Base-by-base conservation (phyloP, 1,140 invertebrate species). In the Lordiphosa clarofinis region DNA sequence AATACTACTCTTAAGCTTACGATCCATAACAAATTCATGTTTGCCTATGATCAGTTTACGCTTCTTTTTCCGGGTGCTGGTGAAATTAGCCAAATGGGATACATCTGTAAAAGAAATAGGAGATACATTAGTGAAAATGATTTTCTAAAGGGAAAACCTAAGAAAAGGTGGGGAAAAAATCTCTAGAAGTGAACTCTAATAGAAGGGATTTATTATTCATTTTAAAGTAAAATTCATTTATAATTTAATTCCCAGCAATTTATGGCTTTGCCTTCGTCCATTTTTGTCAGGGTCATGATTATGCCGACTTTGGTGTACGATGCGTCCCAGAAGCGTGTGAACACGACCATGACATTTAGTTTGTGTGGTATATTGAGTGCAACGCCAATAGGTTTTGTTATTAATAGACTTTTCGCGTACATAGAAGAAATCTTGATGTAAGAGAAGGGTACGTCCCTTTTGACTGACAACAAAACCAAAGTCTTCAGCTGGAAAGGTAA, bases 371-470 rank as follows among this genome's bases (percentile, higher is more conserved):
- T 89, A 89, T 21, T 87, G 73, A 0, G 74, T 87, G 54, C 88
- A 89, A 21, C 88, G 67, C 87, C 88, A 89, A 43, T 88, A 89
- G 4, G 71, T 73, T 36, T 89, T 89, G 3, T 46, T 43, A 1
- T 74, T 71, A 6, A 86, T 56, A 15, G 40, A 38, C 50, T 89
- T 89, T 39, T 89, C 88, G 4, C 67, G 67, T 3, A 89, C 81
- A 43, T 87, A 89, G 48, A 64, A 72, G 53, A 54, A 88, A 6
- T 76, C 79, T 4, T 65, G 49, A 9, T 72, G 48, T 6, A 61
- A 33, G 21, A 89, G 40, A 35, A 87, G 44, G 1, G 62, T 64
- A 8, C 79, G 74, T 13, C 88, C 87, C 56, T 89, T 89, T 50
- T 89, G 88, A 33, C 88, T 84, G 5, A 73, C 49, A 9, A 79